Evolutionary conservation across 2,113 vertebrate genomes (phyloP).

Genomic region (Pangasianodon hypophthalmus): DNA sequence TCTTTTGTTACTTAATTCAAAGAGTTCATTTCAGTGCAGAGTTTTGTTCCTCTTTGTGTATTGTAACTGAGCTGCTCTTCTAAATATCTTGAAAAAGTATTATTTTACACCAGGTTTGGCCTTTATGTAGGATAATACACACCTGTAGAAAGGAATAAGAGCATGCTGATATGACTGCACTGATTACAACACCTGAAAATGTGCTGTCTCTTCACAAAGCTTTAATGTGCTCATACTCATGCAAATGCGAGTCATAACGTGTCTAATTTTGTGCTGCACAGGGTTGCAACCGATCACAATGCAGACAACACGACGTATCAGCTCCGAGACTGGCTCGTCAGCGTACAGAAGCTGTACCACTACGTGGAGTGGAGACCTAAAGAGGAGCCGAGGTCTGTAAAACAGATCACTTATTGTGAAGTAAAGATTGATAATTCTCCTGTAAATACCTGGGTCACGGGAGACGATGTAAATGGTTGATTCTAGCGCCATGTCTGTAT

Average conservation of each 20-base stretch:
- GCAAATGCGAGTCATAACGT: neutral
- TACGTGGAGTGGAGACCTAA: conserved; percentile 88
- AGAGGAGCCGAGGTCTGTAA: conserved; percentile 80
- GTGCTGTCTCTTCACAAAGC: too few relatives aligned
- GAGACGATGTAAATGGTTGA: neutral
- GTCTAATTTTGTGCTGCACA: conserved; percentile 59
- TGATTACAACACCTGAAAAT: neutral
- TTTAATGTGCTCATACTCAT: neutral
- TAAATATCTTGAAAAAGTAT: conserved; percentile 31
- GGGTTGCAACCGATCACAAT: conserved; percentile 91
- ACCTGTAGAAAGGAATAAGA: neutral
- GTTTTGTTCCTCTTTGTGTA: neutral
- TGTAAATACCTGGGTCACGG: neutral
- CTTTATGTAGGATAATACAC: conserved; percentile 22
- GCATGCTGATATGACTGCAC: neutral
- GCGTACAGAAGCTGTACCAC: conserved; percentile 84
- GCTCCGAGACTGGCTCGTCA: conserved; percentile 85
- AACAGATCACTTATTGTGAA: neutral
- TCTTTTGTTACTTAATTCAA: conserved; percentile 7
- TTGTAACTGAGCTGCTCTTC: neutral
- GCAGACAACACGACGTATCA: conserved; percentile 83
- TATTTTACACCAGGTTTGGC: conserved; percentile 47
- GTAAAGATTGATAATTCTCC: neutral
- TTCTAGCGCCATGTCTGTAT: neutral
- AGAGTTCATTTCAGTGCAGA: conserved; percentile 7